Percentiles rank a stretch among this genome's conserved stretches.
These are phyloP conservation scores for Rhynchopsitta pachyrhyncha DNA, from an alignment of 2,113 vertebrate genomes.

Conservation along the genomic window DNA sequence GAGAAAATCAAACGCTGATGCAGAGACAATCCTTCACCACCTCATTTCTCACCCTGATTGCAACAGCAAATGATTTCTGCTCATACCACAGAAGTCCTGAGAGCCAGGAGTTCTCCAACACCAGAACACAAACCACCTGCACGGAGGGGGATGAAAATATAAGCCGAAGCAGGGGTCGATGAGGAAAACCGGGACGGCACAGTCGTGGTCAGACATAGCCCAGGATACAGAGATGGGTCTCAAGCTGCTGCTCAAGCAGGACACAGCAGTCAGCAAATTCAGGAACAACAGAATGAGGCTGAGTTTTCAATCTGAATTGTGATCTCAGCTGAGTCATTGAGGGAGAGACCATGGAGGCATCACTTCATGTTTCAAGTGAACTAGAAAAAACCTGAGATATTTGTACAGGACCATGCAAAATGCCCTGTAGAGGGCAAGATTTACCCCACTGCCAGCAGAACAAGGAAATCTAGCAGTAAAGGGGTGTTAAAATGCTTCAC, in stretches of 20 bases:
- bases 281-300: neutral
- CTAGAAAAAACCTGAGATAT: neutral
- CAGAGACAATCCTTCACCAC: neutral
- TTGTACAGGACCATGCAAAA: neutral
- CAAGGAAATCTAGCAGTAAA: neutral
- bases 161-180: neutral
- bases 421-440: neutral
- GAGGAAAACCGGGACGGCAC: neutral
- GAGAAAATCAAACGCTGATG: neutral
- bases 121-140: neutral
- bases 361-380: neutral
- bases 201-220: neutral
- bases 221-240: neutral
- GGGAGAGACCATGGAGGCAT: neutral
- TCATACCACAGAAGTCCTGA: neutral
- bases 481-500: neutral
- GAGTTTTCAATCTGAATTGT: neutral
- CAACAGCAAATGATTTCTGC: neutral
- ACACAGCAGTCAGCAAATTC: neutral
- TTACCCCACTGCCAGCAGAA: neutral
- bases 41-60: neutral
- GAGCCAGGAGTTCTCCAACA: neutral
- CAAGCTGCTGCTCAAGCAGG: neutral
- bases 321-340: neutral
- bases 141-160: neutral